Evolutionary conservation across 2,797 vertebrate species (phyloP), one percentile per base, ranked within the genome.

Genomic region (Cetoscarus ocellatus): DNA sequence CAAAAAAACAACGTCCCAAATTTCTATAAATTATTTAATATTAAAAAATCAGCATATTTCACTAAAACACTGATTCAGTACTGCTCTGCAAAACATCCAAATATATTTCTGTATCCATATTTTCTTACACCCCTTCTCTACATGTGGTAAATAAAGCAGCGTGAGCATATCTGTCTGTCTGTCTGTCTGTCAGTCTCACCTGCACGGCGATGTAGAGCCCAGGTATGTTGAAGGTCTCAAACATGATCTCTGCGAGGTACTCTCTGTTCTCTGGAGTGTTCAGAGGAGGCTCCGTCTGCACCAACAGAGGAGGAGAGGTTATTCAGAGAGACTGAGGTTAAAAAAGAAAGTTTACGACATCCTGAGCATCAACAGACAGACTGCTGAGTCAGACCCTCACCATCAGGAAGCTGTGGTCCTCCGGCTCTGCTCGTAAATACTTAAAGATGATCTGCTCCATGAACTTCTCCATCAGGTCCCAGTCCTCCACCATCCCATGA

Each of bases 381-480:
- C 27, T 27, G 27, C 27, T 27, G 27, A 44, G 8, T 7, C 3
- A 19, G 7, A 52, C 7, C 19, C 60, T 27, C 59, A 97, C 96
- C 96, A 98, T 92, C 75, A 98, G 96, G 90, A 98, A 98, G 93
- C 95, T 96, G 93, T 98, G 97, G 80, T 98, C 97, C 82, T 98
- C 97, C 0, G 97, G 97, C 78, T 98, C 96, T 57, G 96, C 97
- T 71, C 96, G 93, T 84, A 98, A 95, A 87, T 98, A 98, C 75
- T 97, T 97, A 89, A 98, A 98, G 87, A 98, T 97, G 76, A 98
- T 91, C 92, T 98, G 97, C 74, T 98, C 97, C 97, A 98, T 96
- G 80, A 97, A 98, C 72, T 96, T 95, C 88, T 98, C 97, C 96
- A 97, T 98, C 83, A 98, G 93, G 69, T 97, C 97, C 97, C 97